phyloP scores from a whole-genome alignment of 2,888 invertebrate species.

The Parnassius apollo region DNA sequence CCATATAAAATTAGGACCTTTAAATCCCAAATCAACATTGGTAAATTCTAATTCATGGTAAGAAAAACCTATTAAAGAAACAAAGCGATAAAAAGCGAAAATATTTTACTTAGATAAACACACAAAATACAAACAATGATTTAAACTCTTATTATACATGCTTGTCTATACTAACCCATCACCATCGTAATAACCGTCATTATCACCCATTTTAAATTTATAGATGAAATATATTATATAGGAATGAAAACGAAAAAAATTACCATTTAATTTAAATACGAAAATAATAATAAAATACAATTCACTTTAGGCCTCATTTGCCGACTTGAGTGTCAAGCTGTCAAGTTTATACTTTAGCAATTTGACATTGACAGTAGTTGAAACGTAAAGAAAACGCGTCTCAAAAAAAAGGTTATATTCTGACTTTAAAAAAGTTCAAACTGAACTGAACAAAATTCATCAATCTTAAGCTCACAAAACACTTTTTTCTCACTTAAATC shows the following conservation, averaged over 20 bases:
- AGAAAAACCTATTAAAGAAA: background rate
- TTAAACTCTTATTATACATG: constrained; percentile 28
- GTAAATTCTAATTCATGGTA: too few relatives aligned
- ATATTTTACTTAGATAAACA: background rate
- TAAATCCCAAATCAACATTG: too few relatives aligned
- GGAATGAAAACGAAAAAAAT: constrained; percentile 40
- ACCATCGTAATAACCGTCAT: constrained; percentile 72
- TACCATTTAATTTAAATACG: constrained; percentile 47
- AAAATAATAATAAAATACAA: constrained; percentile 25
- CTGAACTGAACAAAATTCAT: too few relatives aligned
- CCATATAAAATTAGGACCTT: too few relatives aligned
- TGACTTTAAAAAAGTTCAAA: too few relatives aligned
- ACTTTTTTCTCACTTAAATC: too few relatives aligned
- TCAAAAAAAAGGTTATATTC: too few relatives aligned
- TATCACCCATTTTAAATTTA: constrained; percentile 62
- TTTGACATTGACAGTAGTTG: too few relatives aligned
- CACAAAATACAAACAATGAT: too few relatives aligned
- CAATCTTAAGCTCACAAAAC: too few relatives aligned
- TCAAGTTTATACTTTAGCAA: too few relatives aligned
- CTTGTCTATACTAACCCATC: constrained; percentile 71
- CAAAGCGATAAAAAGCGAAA: background rate
- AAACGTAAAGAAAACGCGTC: too few relatives aligned
- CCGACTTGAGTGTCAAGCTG: background rate
- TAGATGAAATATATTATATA: constrained; percentile 20
- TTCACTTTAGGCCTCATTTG: constrained; percentile 24